Base-by-base conservation (phyloP, 1,140 invertebrate genomes). In the Idris sp. region DNA sequence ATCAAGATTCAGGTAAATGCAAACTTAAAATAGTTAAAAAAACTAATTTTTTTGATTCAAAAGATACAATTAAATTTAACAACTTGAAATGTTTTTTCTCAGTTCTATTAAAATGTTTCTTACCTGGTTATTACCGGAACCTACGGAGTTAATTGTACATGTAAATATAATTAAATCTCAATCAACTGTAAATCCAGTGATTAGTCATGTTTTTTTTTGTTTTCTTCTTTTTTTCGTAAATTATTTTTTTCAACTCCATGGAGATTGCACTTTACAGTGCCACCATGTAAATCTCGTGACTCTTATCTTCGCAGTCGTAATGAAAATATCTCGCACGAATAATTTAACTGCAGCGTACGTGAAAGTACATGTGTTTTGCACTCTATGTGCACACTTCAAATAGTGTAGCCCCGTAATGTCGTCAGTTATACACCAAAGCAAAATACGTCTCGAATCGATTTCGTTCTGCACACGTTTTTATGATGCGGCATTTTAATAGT, bases 311-410 rank as follows among this genome's bases (percentile, higher is more conserved):
- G 48, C 71, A n/a, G 25, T 54, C 38, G 71, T 31, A 65, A 59
- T 49, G 61, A 53, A 64, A 72, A 71, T 71, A 71, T 43, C 58
- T 49, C 48, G 48, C 68, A 33, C 68, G 68, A 43, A 64, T 72
- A 64, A 72, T 72, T 71, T 54, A 69, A 61, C 53, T 54, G 65
- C 53, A 40, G 51, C 38, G 43, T 36, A 51, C 59, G 69, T 48
- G 58, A 73, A 65, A 59, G 59, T 58, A 73, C 69, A 73, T 61
- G 69, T 73, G 71, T 74, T 74, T 54, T 6, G 19, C 19, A n/a
- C n/a, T n/a, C 31, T 33, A 36, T 16, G 53, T 48, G 35, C 56
- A 51, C 22, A 15, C 30, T 40, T 44, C 36, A 14, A 15, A 44
- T 19, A 11, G 14, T 22, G 38, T 30, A 43, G 26, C 35, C n/a